Base-by-base conservation (phyloP, 2,113 vertebrate species). In the Pelusios castaneus region DNA sequence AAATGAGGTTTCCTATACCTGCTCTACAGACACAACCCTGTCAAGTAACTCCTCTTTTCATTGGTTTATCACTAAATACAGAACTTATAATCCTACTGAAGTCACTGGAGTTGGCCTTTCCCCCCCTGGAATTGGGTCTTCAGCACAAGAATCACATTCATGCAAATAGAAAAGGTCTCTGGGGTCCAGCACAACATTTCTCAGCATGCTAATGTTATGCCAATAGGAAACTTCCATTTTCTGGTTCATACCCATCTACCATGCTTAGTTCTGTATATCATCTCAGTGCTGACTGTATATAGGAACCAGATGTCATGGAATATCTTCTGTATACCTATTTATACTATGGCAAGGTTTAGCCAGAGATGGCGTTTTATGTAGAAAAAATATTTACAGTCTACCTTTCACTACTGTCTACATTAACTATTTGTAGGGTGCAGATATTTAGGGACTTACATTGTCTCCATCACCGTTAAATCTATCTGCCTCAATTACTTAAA, bases 401-500 rank as follows among this genome's bases (percentile, higher is more conserved):
- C 8, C 79, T 82, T 91, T 87, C 80, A 41, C 85, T 82, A 63
- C 11, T 93, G 63, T 49, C 87, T 89, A 93, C 45, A 41, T 85
- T 16, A 67, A 82, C 84, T 52, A 58, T 84, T 89, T 84, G 10
- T 24, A 94, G 85, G 90, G 10, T 38, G 19, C 78, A 52, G 6
- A 13, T 38, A 38, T 24, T 12, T 49, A 54, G 34, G 49, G 34
- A 80, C 51, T 52, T 80, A 54, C 14, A 8, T 80, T 21, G 47
- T 10, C 6, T 24, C 78, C 51, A 38, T 52, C 78, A 92, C 82
- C 63, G 52, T 88, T 89, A 67, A 88, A 95, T 22, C 82, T 85
- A 45, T n/a, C 29, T 29, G 54, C 91, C 83, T 94, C 84, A 82
- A 94, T 87, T 94, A 85, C 91, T 94, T 95, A 85, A 91, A 96